Conservation (phyloP, 2,113 vertebrate species). For the Dasyornis broadbenti region DNA sequence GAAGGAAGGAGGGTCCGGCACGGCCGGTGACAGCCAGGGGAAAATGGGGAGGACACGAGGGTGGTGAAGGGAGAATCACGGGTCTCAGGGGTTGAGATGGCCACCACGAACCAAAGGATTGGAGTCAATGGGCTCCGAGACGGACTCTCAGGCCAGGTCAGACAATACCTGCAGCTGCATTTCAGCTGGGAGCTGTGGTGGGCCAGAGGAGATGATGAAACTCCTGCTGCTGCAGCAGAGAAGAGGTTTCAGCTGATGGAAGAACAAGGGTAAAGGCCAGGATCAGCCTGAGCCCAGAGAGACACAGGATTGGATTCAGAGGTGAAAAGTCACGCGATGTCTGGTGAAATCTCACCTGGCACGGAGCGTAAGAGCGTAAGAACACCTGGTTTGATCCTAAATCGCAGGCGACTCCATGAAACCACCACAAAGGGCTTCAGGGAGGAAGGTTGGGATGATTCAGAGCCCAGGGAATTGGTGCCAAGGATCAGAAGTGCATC, state of each 20-base stretch:
- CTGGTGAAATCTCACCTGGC: not conserved
- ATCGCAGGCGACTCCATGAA: not conserved
- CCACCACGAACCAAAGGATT: not conserved
- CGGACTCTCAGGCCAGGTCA: rapidly evolving
- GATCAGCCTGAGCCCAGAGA: not conserved
- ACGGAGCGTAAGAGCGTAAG: rapidly evolving
- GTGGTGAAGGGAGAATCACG: not conserved
- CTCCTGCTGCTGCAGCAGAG: not conserved
- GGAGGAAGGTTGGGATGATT: not conserved
- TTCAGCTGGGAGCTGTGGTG: not conserved
- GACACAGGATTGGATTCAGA: not conserved
- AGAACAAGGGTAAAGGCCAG: not conserved
- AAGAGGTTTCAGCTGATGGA: not conserved
- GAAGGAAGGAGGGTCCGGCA: not conserved
- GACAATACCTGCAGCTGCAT: rapidly evolving
- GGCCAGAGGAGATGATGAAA: not conserved
- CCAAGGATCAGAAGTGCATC: not conserved
- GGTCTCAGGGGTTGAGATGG: not conserved
- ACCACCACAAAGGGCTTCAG: not conserved
- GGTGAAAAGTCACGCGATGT: rapidly evolving
- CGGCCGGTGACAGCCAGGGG: not conserved
- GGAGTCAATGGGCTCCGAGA: rapidly evolving
- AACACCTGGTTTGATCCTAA: not conserved
- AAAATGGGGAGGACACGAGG: rapidly evolving
- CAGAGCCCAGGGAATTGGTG: not conserved